Evolutionary conservation across 2,888 invertebrate species (phyloP), one percentile per base, ranked within the genome.

Genomic region (Pyrochroa serraticornis): DNA sequence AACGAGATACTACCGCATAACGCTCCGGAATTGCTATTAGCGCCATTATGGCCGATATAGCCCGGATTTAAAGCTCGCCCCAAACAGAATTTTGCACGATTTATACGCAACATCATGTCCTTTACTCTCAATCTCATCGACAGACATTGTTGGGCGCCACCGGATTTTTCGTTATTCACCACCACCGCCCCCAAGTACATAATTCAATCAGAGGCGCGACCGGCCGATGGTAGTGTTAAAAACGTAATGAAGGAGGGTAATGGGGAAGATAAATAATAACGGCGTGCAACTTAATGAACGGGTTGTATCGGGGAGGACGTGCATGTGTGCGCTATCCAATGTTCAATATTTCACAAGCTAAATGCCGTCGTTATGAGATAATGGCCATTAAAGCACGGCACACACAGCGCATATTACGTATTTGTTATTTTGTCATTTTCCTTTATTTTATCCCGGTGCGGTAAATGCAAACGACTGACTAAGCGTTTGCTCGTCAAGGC

Each of bases 1-100:
- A 77, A 77, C 77, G 76, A 76, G 76, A 77, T 76, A 77, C 73
- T 73, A 75, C 75, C 77, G 71, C 75, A 76, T 76, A 77, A 76
- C 76, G 76, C 75, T 73, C 68, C 71, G 66, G 71, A 75, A 76
- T 74, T 67, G 75, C 76, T 73, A 77, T 77, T 77, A 77, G 75
- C 73, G 68, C 77, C 73, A 75, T 77, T 77, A 77, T 68, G 73
- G 75, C 72, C 73, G 72, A 75, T 76, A 75, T 70, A 64, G 67
- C 53, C 54, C 52, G 68, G 70, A 70, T 71, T 70, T 67, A 64
- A 67, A 67, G 63, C 57, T 58, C 54, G 59, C 60, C 10, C 51
- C 50, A 37, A 54, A 64, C 64, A 59, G 62, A 64, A 62, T 57
- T 54, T 22, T 22, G 22, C 22, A 5, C 22, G 22, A 22, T 22